Evolutionary conservation across 92 coral and sea anemone genomes (phyloP).

Genomic region (Metridium senile): DNA sequence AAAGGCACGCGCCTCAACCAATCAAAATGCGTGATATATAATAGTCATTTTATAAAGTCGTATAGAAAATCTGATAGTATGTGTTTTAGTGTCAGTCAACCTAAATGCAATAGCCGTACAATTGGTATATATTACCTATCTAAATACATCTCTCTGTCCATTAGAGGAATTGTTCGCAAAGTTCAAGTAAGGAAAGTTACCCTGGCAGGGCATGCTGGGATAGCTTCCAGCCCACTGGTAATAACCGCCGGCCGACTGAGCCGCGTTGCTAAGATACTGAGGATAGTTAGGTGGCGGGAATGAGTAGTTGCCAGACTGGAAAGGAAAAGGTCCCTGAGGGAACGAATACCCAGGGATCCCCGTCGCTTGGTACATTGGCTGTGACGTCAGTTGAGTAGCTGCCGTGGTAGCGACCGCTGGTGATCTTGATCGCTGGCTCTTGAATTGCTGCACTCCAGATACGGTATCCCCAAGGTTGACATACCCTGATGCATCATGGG

Average conservation of each 20-base stretch:
- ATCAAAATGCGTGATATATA: no score
- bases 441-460: conserved; percentile 53
- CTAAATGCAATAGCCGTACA: background rate
- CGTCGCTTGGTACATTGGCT: conserved; percentile 35
- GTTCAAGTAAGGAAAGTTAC: conserved; percentile 37
- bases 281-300: conserved; percentile 58
- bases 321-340: conserved; percentile 36
- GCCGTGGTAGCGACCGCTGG: conserved; percentile 37
- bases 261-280: conserved; percentile 38
- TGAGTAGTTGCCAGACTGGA: conserved; percentile 44
- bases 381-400: conserved; percentile 14
- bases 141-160: conserved; percentile 46
- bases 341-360: conserved; percentile 42
- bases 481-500: conserved; percentile 18
- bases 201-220: conserved; percentile 59
- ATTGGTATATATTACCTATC: conserved; percentile 30
- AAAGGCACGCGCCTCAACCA: no score
- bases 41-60: background rate
- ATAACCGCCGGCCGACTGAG: conserved; percentile 44
- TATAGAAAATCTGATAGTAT: background rate
- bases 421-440: conserved; percentile 23
- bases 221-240: conserved; percentile 80
- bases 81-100: background rate
- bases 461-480: conserved; percentile 77
- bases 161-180: conserved; percentile 32